phyloP scores from a whole-genome alignment of 1,140 invertebrate genomes.

The Zophobas atratus region DNA sequence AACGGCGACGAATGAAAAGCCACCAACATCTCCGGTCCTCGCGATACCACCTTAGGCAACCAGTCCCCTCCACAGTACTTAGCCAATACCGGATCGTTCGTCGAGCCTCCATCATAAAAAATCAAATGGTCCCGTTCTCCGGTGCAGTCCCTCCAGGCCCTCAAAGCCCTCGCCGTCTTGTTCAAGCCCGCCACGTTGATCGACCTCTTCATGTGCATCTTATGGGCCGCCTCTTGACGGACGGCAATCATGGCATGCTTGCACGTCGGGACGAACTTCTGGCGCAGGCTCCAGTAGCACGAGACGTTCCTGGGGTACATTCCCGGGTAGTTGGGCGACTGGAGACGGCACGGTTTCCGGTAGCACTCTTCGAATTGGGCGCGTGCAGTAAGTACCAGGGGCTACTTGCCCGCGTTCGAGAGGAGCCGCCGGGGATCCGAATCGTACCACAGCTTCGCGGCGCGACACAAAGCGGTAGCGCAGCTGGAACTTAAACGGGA shows the following conservation, averaged over 20 bases:
- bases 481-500: slow-evolving; percentile 82
- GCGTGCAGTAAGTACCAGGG: slow-evolving; percentile 89
- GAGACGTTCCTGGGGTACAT: slow-evolving; percentile 92
- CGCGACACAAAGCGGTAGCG: slow-evolving; percentile 84
- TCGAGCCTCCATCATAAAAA: slow-evolving; percentile 87
- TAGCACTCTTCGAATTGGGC: slow-evolving; percentile 92
- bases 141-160: slow-evolving; percentile 88
- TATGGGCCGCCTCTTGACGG: slow-evolving; percentile 79
- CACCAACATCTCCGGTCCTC: slow-evolving; percentile 86
- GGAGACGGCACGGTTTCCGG: slow-evolving; percentile 84
- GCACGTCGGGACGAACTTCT: slow-evolving; percentile 87
- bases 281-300: slow-evolving; percentile 85
- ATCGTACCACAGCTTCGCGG: slow-evolving; percentile 82
- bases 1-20: slow-evolving; percentile 86
- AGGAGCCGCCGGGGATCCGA: slow-evolving; percentile 80
- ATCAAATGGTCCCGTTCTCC: slow-evolving; percentile 86
- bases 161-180: slow-evolving; percentile 78
- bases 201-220: slow-evolving; percentile 80
- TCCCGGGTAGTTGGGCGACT: slow-evolving; percentile 92
- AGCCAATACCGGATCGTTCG: slow-evolving; percentile 85
- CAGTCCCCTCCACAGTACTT: slow-evolving; percentile 91
- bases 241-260: slow-evolving; percentile 92
- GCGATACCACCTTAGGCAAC: slow-evolving; percentile 80
- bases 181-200: slow-evolving; percentile 76
- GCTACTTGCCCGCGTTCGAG: slow-evolving; percentile 85